Evolutionary conservation across 2,113 vertebrate species (phyloP).

Genomic region (Tenebrosternarchus preto): DNA sequence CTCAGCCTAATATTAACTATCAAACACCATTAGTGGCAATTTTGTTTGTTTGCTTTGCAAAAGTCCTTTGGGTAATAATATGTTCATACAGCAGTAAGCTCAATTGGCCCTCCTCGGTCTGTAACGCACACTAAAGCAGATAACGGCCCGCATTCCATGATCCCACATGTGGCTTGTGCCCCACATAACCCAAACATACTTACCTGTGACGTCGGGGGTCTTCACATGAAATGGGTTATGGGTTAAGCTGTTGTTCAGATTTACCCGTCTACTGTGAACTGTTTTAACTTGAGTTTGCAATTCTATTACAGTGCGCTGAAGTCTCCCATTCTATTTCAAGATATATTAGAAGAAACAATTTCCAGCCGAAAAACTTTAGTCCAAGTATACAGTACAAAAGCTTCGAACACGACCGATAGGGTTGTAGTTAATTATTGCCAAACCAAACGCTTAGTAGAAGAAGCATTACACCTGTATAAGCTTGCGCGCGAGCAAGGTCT

Average conservation of each 20-base stretch:
- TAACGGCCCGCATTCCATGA: conserved; percentile 68
- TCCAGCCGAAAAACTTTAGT: not conserved
- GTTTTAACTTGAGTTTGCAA: too few relatives aligned
- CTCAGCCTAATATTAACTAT: not conserved
- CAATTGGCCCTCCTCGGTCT: conserved; percentile 27
- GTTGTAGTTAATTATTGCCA: conserved; percentile 56
- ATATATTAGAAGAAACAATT: too few relatives aligned
- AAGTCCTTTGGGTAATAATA: conserved; percentile 28
- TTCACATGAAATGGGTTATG: conserved; percentile 44
- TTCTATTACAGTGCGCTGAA: too few relatives aligned
- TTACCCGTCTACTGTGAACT: not conserved
- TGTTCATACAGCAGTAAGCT: conserved; percentile 26
- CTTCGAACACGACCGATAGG: conserved; percentile 1
- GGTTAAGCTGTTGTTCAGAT: not conserved
- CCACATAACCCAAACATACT: conserved; percentile 75
- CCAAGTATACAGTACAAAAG: not conserved
- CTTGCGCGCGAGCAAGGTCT: conserved; percentile 47
- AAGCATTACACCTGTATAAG: conserved; percentile 54
- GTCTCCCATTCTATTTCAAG: not conserved
- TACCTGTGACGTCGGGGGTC: conserved; percentile 52
- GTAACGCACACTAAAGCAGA: conserved; percentile 61
- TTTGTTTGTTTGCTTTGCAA: conserved; percentile 16
- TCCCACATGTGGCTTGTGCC: conserved; percentile 69
- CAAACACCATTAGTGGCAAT: conserved; percentile 13
- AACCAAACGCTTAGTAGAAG: conserved; percentile 42